phyloP scores from a whole-genome alignment of 2,888 invertebrate species.

The Brenthis ino region DNA sequence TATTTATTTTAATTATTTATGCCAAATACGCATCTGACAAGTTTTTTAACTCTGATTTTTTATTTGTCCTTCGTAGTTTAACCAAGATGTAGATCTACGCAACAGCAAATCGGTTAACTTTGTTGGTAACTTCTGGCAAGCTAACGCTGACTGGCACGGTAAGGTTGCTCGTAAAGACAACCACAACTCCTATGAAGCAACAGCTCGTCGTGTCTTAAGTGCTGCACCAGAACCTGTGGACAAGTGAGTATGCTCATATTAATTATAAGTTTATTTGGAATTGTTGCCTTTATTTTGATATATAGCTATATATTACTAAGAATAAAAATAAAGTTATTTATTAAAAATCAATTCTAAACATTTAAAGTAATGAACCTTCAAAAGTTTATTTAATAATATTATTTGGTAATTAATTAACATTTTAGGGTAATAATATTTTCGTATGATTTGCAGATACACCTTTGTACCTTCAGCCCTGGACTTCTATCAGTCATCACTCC shows the following conservation, averaged over 20 bases:
- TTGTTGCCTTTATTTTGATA: no score
- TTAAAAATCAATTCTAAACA: no score
- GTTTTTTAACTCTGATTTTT: background rate
- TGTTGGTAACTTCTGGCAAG: constrained; percentile 66
- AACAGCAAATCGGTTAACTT: constrained; percentile 36
- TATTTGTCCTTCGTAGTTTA: constrained; percentile 11
- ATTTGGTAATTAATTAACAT: no score
- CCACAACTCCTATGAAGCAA: constrained; percentile 82
- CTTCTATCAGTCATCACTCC: constrained; percentile 84
- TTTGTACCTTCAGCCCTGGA: constrained; percentile 83
- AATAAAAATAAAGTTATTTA: no score
- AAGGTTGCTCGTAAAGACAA: constrained; percentile 56
- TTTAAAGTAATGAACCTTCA: no score
- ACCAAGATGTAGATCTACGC: constrained; percentile 24
- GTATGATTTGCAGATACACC: constrained; percentile 57
- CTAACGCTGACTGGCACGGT: constrained; percentile 75
- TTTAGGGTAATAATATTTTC: no score
- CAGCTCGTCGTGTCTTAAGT: constrained; percentile 72
- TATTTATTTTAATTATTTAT: background rate
- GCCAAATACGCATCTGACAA: no score
- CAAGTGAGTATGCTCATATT: constrained; percentile 36
- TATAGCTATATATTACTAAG: no score
- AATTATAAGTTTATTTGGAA: no score
- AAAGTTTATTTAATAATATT: no score
- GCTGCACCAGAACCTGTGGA: constrained; percentile 44